Evolutionary conservation across 2,888 invertebrate species (phyloP), one percentile per base, ranked within the genome.

Genomic region (Cephus pulcher): DNA sequence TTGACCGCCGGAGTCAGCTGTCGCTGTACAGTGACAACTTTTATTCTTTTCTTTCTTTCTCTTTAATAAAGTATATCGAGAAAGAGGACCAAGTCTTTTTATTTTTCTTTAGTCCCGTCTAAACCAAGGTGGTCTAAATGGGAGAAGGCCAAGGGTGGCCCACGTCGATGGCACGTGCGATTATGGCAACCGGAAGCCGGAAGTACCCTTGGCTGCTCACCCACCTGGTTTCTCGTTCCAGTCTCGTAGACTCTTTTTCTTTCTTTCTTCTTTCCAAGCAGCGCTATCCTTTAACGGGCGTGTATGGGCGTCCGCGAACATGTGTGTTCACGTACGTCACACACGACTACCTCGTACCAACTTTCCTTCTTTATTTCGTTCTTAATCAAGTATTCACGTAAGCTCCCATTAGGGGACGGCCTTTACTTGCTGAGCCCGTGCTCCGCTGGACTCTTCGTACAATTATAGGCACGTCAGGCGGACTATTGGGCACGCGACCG

Each of bases 181-280:
- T 90, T 90, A 90, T 90, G 89, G 89, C 86, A 86, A 84, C 87
- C 90, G 90, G 90, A 90, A 90, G 56, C 83, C 89, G 90, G 90
- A 91, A 90, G 89, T 86, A 86, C 88, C 90, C 89, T 90, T 88
- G 86, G 88, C 87, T 90, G 90, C 90, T 89, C 90, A 89, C 88
- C 90, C 90, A 91, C 90, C 90, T 90, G 89, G 90, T 86, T 85
- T 81, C 82, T 84, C 84, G 80, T 84, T 82, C 82, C 81, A 75
- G 79, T 80, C 77, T 32, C 80, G 77, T 78, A 12, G n/a, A 71
- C 23, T 70, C 75, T 75, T 75, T 40, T 34, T n/a, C 4, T 74
- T n/a, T 70, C 12, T 40, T 71, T 73, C n/a, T 9, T 56, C 33
- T 11, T 74, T 11, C 40, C n/a, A 35, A 76, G 40, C 73, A 69